phyloP scores from a whole-genome alignment of 1,140 invertebrate genomes.

The Heliconius hewitsoni region DNA sequence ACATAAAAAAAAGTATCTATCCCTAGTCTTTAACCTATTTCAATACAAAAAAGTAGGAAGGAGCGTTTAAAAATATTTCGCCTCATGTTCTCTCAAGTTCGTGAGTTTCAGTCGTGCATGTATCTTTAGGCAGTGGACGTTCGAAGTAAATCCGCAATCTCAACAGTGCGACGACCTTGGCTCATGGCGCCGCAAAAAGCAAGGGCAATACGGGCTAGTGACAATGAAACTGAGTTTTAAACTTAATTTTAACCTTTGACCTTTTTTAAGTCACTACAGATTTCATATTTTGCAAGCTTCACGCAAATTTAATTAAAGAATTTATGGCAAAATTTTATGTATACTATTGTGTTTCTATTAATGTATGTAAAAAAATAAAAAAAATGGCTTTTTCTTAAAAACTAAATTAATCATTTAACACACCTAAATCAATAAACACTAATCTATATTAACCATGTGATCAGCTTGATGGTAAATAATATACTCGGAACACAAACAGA shows the following conservation, averaged over 20 bases:
- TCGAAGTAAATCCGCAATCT: slow-evolving; percentile 61
- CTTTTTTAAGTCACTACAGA: background rate
- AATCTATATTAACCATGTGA: too few relatives aligned
- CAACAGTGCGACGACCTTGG: slow-evolving; percentile 65
- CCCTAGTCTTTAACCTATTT: too few relatives aligned
- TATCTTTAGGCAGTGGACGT: background rate
- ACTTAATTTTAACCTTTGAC: background rate
- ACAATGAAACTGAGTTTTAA: slow-evolving; percentile 1
- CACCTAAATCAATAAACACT: too few relatives aligned
- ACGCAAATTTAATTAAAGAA: background rate
- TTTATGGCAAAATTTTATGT: too few relatives aligned
- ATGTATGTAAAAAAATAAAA: too few relatives aligned
- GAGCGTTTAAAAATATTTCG: background rate
- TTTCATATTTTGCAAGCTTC: background rate
- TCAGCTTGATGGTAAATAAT: too few relatives aligned
- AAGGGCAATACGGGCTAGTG: slow-evolving; percentile 19
- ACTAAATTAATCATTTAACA: too few relatives aligned
- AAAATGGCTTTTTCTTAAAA: too few relatives aligned
- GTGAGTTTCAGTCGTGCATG: slow-evolving; percentile 3
- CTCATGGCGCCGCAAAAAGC: slow-evolving; percentile 29
- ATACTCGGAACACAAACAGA: too few relatives aligned
- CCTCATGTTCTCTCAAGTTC: background rate
- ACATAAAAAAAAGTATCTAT: too few relatives aligned
- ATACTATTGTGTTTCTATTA: too few relatives aligned
- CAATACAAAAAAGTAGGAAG: background rate